phyloP scores from a whole-genome alignment of 1,140 invertebrate species.

The Drosophila cardini region DNA sequence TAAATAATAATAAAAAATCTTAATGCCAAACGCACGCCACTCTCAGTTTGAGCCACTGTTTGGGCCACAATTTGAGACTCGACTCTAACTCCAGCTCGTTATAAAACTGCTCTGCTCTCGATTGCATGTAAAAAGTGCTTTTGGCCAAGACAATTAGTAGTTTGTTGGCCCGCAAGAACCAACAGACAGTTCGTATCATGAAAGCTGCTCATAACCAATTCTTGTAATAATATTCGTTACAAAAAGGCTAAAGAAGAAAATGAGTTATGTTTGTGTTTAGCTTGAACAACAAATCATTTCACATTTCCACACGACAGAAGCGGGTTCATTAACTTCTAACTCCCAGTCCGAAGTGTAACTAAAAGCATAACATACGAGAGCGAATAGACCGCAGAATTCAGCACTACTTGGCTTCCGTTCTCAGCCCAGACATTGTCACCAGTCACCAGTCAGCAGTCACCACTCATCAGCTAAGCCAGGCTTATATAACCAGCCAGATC shows the following conservation, averaged over 20 bases:
- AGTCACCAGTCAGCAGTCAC: background rate
- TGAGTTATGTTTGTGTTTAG: constrained; percentile 62
- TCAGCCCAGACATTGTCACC: constrained; percentile 63
- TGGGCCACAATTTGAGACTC: constrained; percentile 2
- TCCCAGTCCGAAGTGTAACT: constrained; percentile 63
- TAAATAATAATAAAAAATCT: constrained; percentile 63
- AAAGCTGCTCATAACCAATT: constrained; percentile 60
- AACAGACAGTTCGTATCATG: constrained; percentile 5
- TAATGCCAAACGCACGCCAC: constrained; percentile 60
- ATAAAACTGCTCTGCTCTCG: constrained; percentile 44
- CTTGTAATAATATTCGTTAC: constrained; percentile 68
- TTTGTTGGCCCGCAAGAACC: constrained; percentile 68
- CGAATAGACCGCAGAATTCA: constrained; percentile 46
- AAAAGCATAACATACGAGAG: constrained; percentile 41
- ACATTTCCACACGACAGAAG: constrained; percentile 59
- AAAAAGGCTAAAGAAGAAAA: constrained; percentile 33
- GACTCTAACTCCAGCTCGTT: constrained; percentile 34
- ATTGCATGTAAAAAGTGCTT: constrained; percentile 54
- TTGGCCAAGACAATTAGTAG: constrained; percentile 66
- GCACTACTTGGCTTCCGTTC: constrained; percentile 48
- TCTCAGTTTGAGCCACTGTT: constrained; percentile 17
- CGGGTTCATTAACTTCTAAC: constrained; percentile 79
- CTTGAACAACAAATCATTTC: constrained; percentile 73
- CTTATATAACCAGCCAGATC: constrained; percentile 57
- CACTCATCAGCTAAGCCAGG: constrained; percentile 12